Evolutionary conservation across 2,888 invertebrate species (phyloP).

Genomic region (Watsonalla binaria): DNA sequence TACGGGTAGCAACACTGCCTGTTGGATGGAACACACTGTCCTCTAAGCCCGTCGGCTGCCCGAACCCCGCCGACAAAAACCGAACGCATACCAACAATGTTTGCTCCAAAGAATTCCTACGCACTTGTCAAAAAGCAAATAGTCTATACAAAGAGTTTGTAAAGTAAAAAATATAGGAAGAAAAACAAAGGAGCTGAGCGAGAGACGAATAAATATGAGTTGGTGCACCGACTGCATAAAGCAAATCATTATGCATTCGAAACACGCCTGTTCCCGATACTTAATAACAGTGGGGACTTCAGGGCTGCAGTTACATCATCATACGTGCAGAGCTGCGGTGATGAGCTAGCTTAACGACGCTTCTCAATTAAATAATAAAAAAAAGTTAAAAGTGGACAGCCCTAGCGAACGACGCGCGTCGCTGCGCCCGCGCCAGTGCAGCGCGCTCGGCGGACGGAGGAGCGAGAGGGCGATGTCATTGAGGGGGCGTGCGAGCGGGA

Average conservation of each 20-base stretch:
- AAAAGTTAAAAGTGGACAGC: slow-evolving; percentile 68
- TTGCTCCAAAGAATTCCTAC: slow-evolving; percentile 58
- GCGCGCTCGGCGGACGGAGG: slow-evolving; percentile 40
- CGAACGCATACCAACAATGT: slow-evolving; percentile 47
- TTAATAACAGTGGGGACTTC: slow-evolving; percentile 37
- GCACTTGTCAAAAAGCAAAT: slow-evolving; percentile 72
- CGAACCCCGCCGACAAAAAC: slow-evolving; percentile 34
- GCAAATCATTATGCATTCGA: slow-evolving; percentile 65
- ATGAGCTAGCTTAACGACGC: slow-evolving; percentile 35
- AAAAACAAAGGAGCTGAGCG: slow-evolving; percentile 58
- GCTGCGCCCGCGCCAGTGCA: slow-evolving; percentile 61
- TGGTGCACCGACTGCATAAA: slow-evolving; percentile 37
- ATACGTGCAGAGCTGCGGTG: slow-evolving; percentile 21
- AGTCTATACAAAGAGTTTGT: slow-evolving; percentile 57
- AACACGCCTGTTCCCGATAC: slow-evolving; percentile 47
- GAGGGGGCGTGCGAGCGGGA: slow-evolving; percentile 38
- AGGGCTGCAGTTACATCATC: slow-evolving; percentile 35
- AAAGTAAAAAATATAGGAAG: slow-evolving; percentile 53
- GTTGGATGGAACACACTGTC: not conserved
- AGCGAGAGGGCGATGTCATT: slow-evolving; percentile 32
- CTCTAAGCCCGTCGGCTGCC: not conserved
- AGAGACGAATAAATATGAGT: slow-evolving; percentile 52
- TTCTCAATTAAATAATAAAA: slow-evolving; percentile 57
- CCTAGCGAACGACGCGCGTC: slow-evolving; percentile 73
- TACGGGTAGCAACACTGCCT: slow-evolving; percentile 14